Evolutionary conservation across 1,140 invertebrate species (phyloP).

Genomic region (Leptonema lineaticorne): DNA sequence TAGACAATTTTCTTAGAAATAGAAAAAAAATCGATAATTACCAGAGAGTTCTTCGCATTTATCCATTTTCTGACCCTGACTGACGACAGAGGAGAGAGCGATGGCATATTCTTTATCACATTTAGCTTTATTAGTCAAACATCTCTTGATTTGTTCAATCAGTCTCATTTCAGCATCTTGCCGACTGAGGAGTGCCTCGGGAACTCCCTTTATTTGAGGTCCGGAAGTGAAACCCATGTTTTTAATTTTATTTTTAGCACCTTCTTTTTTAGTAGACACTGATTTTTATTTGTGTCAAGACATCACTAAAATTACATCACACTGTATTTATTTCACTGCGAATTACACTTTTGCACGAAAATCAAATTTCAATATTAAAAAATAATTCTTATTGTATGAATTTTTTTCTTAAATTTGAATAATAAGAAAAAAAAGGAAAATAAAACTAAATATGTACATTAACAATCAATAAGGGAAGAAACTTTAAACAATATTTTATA

Average conservation of each 20-base stretch:
- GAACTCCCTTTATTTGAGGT: conserved; percentile 76
- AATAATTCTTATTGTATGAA: too few species aligned
- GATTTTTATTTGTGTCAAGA: too few species aligned
- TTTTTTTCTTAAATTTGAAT: too few species aligned
- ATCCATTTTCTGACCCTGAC: conserved; percentile 82
- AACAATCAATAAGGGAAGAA: too few species aligned
- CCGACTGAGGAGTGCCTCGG: conserved; percentile 80
- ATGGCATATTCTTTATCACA: conserved; percentile 88
- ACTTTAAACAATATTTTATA: too few species aligned
- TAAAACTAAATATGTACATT: too few species aligned
- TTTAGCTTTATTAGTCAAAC: conserved; percentile 81
- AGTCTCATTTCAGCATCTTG: conserved; percentile 90
- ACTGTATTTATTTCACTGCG: neutral
- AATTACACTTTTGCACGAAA: too few species aligned
- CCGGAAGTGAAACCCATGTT: conserved; percentile 83
- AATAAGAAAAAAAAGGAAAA: too few species aligned
- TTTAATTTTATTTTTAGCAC: conserved; percentile 12
- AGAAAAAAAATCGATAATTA: conserved; percentile 45
- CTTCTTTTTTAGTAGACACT: neutral
- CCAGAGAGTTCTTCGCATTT: conserved; percentile 75
- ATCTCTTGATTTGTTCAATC: conserved; percentile 85
- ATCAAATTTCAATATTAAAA: too few species aligned
- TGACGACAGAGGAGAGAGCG: conserved; percentile 73
- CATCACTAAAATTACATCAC: neutral
- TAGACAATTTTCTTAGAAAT: too few species aligned